Evolutionary conservation across 2,113 vertebrate species (phyloP).

Genomic region (Callaeas wilsoni): DNA sequence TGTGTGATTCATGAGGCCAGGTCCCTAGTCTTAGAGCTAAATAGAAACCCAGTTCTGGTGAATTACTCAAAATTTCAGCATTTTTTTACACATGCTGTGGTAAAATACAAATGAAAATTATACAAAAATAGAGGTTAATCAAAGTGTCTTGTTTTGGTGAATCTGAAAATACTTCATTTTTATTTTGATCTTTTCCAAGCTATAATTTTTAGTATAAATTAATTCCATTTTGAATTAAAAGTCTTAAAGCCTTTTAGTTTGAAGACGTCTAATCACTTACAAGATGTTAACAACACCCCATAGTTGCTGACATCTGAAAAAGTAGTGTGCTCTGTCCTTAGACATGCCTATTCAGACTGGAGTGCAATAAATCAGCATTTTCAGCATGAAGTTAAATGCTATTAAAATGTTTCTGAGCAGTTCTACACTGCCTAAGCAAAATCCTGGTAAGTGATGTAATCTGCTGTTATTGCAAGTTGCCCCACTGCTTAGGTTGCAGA

Average conservation of each 20-base stretch:
- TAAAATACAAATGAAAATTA: not conserved
- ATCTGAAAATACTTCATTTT: not conserved
- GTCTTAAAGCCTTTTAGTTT: not conserved
- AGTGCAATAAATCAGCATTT: slow-evolving; percentile 9
- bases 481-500: not conserved
- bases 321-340: not conserved
- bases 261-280: not conserved
- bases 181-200: not conserved
- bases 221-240: not conserved
- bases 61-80: not conserved
- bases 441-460: not conserved
- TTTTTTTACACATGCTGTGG: not conserved
- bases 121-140: not conserved
- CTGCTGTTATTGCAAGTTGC: not conserved
- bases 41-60: not conserved
- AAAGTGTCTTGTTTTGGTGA: not conserved
- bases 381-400: not conserved
- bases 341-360: not conserved
- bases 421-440: not conserved
- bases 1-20: not conserved
- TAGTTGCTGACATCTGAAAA: not conserved
- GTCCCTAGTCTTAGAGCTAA: not conserved
- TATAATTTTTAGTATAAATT: not conserved
- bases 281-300: not conserved
- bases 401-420: not conserved